phyloP scores from a whole-genome alignment of 2,797 vertebrate species.

The Hozukius guyotensis region DNA sequence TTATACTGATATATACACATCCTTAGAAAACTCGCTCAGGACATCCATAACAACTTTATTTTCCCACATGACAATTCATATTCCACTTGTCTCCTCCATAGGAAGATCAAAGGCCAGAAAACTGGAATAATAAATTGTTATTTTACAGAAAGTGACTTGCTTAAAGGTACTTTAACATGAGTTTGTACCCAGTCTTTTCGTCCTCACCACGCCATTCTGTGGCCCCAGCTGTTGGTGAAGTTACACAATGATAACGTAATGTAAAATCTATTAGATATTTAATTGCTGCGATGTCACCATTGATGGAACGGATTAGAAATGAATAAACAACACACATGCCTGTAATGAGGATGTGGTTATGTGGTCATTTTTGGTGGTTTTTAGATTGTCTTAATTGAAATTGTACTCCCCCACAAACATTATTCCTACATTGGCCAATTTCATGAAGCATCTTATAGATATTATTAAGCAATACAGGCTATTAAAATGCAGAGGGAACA shows the following conservation, averaged over 20 bases:
- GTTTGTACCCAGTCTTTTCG: not conserved
- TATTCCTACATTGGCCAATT: constrained; percentile 1
- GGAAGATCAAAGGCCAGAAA: not conserved
- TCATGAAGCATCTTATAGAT: constrained; percentile 10
- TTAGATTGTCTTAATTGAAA: constrained; percentile 1
- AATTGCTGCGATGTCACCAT: constrained; percentile 3
- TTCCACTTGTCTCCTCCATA: not conserved
- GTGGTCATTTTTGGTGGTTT: constrained; percentile 10
- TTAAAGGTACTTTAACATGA: not conserved
- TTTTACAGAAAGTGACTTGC: not conserved
- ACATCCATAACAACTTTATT: not conserved
- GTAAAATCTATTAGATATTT: not conserved
- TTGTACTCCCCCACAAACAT: not conserved
- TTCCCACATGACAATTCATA: not conserved
- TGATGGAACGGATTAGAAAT: constrained; percentile 24
- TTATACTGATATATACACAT: not conserved
- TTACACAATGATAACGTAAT: not conserved
- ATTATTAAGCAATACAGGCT: constrained; percentile 1
- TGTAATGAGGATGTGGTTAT: constrained; percentile 7
- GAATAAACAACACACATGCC: constrained; percentile 16
- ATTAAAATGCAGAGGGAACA: not conserved
- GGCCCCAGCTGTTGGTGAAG: not conserved
- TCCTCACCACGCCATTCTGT: not conserved
- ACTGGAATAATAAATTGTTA: not conserved
- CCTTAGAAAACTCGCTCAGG: not conserved